Conservation (phyloP, 2,797 vertebrate genomes). For the Cygnus olor region DNA sequence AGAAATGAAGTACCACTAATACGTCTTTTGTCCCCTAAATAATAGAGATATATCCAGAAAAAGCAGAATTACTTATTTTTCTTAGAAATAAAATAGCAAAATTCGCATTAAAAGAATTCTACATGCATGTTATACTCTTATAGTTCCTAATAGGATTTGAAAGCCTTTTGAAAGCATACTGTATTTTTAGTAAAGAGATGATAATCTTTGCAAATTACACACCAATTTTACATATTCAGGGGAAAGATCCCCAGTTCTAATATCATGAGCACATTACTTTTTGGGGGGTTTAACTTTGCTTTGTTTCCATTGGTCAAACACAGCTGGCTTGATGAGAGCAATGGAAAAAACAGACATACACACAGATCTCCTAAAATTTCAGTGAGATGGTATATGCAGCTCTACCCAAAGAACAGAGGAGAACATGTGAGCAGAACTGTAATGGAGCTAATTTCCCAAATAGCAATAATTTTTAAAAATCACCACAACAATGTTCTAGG, state of each 20-base stretch:
- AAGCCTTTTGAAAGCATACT: not conserved
- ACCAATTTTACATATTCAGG: not conserved
- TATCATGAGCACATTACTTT: not conserved
- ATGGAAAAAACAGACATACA: not conserved
- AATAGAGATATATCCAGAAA: not conserved
- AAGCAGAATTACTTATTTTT: not conserved
- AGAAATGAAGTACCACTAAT: not conserved
- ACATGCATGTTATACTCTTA: not conserved
- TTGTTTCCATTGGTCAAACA: not conserved
- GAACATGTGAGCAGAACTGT: not conserved
- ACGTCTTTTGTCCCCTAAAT: not conserved
- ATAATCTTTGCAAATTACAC: not conserved
- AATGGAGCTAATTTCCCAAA: not conserved
- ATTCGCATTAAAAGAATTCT: not conserved
- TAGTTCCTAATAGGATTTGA: not conserved
- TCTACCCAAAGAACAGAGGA: not conserved
- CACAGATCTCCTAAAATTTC: not conserved
- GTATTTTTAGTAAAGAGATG: not conserved
- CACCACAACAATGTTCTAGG: not conserved
- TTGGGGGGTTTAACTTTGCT: not conserved
- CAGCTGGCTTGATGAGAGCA: not conserved
- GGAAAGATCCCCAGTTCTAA: not conserved
- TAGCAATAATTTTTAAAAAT: not conserved
- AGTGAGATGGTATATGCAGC: not conserved
- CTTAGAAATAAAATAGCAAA: not conserved